Conservation (phyloP, 2,797 vertebrate genomes). For the Helostoma temminkii region DNA sequence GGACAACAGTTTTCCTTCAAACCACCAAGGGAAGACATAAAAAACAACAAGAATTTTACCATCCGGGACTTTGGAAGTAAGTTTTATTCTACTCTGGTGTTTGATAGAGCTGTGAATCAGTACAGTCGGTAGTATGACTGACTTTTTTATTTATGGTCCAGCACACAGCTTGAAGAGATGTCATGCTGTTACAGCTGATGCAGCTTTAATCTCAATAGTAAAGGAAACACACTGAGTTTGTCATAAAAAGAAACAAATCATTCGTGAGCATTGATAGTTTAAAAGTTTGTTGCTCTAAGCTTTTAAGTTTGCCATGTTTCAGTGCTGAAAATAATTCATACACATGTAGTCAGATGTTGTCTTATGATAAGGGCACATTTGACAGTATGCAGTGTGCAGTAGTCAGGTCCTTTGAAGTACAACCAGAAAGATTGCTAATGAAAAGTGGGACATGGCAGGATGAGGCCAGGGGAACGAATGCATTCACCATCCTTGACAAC, state of each 20-base stretch:
- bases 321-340: constrained; percentile 42
- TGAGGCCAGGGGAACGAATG: constrained; percentile 62
- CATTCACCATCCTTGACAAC: constrained; percentile 66
- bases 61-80: constrained; percentile 97
- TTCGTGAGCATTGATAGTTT: too few relatives aligned
- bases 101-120: neutral
- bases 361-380: constrained; percentile 43
- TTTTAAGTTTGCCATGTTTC: neutral
- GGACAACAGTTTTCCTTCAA: constrained; percentile 95
- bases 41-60: constrained; percentile 95
- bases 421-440: constrained; percentile 47
- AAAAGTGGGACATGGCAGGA: constrained; percentile 70
- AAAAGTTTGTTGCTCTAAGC: constrained; percentile 16
- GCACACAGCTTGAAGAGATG: neutral
- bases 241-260: too few relatives aligned
- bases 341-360: constrained; percentile 28
- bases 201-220: neutral
- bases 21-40: constrained; percentile 87
- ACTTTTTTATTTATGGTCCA: neutral
- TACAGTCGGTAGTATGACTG: neutral
- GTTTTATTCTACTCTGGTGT: constrained; percentile 49
- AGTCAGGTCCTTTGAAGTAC: constrained; percentile 68
- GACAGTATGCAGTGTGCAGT: constrained; percentile 29
- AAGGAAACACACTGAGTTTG: too few relatives aligned
- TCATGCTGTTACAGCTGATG: neutral